These are phyloP conservation scores for Rhagonycha fulva DNA, from an alignment of 2,888 invertebrate species.

Conservation along the genomic window DNA sequence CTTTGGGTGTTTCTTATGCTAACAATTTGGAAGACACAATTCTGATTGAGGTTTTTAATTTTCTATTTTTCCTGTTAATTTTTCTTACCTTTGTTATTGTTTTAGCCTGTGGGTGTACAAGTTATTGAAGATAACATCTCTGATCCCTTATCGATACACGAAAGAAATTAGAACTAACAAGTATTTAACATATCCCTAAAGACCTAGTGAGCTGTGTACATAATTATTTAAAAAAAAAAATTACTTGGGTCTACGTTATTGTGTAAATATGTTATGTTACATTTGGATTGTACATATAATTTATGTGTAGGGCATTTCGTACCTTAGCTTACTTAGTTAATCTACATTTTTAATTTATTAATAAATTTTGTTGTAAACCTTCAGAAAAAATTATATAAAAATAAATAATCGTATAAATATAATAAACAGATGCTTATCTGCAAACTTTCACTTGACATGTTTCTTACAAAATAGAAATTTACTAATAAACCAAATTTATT, in stretches of 20 bases:
- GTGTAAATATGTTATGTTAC: not conserved
- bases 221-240: not conserved
- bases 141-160: slow-evolving; percentile 23
- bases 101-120: slow-evolving; percentile 25
- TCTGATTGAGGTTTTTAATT: slow-evolving; percentile 50
- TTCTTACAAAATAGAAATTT: too few relatives aligned
- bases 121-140: slow-evolving; percentile 18
- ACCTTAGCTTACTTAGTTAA: not conserved
- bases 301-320: not conserved
- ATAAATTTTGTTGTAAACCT: not conserved
- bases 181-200: not conserved
- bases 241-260: not conserved
- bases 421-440: not conserved
- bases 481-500: too few relatives aligned
- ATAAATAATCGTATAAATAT: not conserved
- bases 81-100: not conserved
- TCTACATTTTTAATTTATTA: not conserved
- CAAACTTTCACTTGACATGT: too few relatives aligned
- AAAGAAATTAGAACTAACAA: slow-evolving; percentile 11
- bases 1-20: slow-evolving; percentile 48
- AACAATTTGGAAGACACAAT: slow-evolving; percentile 47
- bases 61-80: not conserved
- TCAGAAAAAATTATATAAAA: not conserved
- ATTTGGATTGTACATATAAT: not conserved
- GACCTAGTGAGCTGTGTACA: not conserved